phyloP scores from a whole-genome alignment of 1,140 invertebrate species.

The Drosophila virilis region DNA sequence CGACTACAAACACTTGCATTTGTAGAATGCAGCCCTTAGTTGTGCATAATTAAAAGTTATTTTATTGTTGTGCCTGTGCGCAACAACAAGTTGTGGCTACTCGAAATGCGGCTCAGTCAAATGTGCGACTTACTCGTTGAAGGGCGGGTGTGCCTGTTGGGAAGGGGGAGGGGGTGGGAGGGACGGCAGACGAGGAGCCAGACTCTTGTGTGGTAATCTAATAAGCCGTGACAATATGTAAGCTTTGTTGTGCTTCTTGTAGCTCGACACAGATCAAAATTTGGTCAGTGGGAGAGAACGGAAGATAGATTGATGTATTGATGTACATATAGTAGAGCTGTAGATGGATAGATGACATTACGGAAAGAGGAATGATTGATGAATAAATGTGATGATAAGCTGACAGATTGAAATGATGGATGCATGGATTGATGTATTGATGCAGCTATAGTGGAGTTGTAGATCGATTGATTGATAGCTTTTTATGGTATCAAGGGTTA shows the following conservation, averaged over 20 bases:
- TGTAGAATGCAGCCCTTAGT: conserved; percentile 55
- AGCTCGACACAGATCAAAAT: neutral
- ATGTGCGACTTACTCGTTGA: neutral
- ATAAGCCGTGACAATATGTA: conserved; percentile 31
- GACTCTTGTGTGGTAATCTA: conserved; percentile 16
- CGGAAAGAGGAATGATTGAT: too few relatives aligned
- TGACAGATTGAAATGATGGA: neutral
- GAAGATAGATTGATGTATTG: neutral
- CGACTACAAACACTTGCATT: neutral
- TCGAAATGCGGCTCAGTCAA: conserved; percentile 25
- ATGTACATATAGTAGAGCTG: too few relatives aligned
- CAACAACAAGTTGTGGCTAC: conserved; percentile 44
- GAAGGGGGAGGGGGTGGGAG: too few relatives aligned
- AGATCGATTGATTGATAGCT: too few relatives aligned
- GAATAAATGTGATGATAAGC: too few relatives aligned
- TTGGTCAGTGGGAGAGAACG: neutral
- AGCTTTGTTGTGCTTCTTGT: neutral
- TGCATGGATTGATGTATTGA: neutral
- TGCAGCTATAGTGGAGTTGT: too few relatives aligned
- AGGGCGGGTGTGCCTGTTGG: neutral
- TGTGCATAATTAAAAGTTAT: conserved; percentile 82
- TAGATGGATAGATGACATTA: too few relatives aligned
- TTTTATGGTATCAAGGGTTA: neutral
- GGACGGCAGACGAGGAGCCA: neutral
- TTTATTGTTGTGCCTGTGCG: conserved; percentile 67